A percentile compares a stretch with the other conserved stretches of the same genome.
Evolutionary conservation across 2,113 vertebrate species (phyloP).

Genomic region (Monopterus albus): DNA sequence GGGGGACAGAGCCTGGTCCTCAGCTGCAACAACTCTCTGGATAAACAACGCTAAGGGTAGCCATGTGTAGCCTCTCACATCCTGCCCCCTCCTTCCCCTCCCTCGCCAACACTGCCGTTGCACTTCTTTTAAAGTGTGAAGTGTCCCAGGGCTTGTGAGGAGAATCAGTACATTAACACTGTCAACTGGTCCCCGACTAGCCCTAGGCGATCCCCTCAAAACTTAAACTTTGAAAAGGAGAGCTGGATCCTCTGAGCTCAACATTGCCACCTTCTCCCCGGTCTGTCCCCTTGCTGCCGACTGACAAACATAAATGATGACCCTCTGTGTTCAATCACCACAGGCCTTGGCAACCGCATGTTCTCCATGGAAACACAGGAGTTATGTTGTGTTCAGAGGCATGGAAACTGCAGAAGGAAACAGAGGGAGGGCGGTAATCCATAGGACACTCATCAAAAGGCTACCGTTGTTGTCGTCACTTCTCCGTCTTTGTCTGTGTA

Average conservation of each 20-base stretch:
- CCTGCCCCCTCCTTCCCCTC: background rate
- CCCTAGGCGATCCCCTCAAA: slow-evolving; percentile 55
- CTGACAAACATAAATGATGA: slow-evolving; percentile 76
- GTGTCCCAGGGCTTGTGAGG: slow-evolving; percentile 47
- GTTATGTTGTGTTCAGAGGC: slow-evolving; percentile 49
- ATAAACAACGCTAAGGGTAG: slow-evolving; percentile 64
- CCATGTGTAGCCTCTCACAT: slow-evolving; percentile 65
- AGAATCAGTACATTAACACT: slow-evolving; percentile 67
- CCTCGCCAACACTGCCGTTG: slow-evolving; percentile 15
- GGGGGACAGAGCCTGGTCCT: slow-evolving; percentile 61
- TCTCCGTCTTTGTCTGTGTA: slow-evolving; percentile 16
- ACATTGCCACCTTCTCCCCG: background rate
- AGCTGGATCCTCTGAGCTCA: slow-evolving; percentile 26
- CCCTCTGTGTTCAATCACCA: slow-evolving; percentile 65
- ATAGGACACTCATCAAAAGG: slow-evolving; percentile 57
- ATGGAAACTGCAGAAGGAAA: slow-evolving; percentile 52
- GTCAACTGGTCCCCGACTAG: slow-evolving; percentile 28
- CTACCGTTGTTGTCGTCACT: slow-evolving; percentile 46
- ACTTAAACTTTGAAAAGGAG: slow-evolving; percentile 68
- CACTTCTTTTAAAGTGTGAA: slow-evolving; percentile 66
- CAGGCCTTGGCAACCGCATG: slow-evolving; percentile 72
- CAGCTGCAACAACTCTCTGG: slow-evolving; percentile 75
- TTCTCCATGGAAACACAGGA: slow-evolving; percentile 77
- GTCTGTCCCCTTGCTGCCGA: slow-evolving; percentile 40
- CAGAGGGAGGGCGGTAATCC: slow-evolving; percentile 39